A percentile compares a stretch with the other conserved stretches of the same genome.
These are phyloP conservation scores for Mesorhabditis sp. DNA, from an alignment of 2,888 invertebrate species.

Conservation along the genomic window DNA sequence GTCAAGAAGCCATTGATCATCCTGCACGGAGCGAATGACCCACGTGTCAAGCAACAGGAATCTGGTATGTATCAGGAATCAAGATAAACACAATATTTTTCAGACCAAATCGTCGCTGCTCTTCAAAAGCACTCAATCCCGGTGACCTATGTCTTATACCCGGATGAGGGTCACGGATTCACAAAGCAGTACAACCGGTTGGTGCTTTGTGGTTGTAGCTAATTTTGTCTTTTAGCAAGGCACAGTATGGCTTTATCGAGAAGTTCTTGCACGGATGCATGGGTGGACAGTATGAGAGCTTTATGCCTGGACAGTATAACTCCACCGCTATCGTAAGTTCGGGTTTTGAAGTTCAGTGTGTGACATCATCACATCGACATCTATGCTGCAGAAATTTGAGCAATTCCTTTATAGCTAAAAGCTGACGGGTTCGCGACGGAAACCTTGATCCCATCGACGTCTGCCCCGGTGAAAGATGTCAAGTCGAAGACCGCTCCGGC, in stretches of 20 bases:
- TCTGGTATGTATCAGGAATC: constrained; percentile 29
- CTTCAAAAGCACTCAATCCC: constrained; percentile 52
- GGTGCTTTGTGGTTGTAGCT: not conserved
- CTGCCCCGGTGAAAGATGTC: not conserved
- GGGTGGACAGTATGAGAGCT: constrained; percentile 48
- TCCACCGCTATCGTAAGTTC: constrained; percentile 48
- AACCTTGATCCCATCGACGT: not conserved
- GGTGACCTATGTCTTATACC: constrained; percentile 53
- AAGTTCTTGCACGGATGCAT: constrained; percentile 51
- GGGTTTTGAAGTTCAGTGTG: not conserved
- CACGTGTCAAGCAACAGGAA: constrained; percentile 53
- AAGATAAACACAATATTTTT: constrained; percentile 7
- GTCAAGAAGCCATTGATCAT: constrained; percentile 54
- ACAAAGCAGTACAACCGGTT: constrained; percentile 21
- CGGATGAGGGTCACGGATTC: constrained; percentile 56
- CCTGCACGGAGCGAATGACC: constrained; percentile 57
- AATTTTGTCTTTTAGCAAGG: constrained; percentile 11
- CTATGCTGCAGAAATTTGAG: not conserved
- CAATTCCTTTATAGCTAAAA: constrained; percentile 19
- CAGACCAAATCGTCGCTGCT: constrained; percentile 53
- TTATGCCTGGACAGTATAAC: constrained; percentile 51
- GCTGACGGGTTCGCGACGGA: constrained; percentile 21
- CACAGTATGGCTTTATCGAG: constrained; percentile 55
- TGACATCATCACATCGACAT: not conserved
- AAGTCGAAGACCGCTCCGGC: not conserved